Evolutionary conservation across 1,140 invertebrate genomes (phyloP), one percentile per base, ranked within the genome.

Genomic region (Cyrtorhinus lividipennis): DNA sequence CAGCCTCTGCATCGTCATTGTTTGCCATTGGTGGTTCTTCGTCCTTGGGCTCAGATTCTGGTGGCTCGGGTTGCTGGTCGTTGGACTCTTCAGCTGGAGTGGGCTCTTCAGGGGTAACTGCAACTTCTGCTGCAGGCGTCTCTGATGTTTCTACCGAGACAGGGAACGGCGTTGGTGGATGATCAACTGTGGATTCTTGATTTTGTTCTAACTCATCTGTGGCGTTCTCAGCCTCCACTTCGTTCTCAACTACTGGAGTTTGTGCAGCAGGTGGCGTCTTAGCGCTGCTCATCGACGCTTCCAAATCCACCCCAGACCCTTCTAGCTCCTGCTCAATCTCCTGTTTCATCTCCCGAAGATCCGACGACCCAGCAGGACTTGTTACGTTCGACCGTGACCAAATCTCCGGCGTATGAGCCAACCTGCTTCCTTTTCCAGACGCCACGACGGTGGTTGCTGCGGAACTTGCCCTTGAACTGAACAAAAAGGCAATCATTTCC

Each of bases 381-480:
- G 23, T 26, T 5, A 18, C 56, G 56, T 58, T 58, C 12, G 56
- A 58, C 25, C 56, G 22, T 18, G 56, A 58, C 56, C 56, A 58
- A 24, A 58, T 22, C 22, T 58, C 56, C 25, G 56, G 56, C 3
- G 56, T 58, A 24, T 58, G 56, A 3, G 22, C 23, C 22, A 8
- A 2, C 22, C 25, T 26, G 22, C 23, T 26, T 2, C 8, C 13
- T 13, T 13, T 26, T 24, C 56, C 24, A 24, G 22, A 24, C 5
- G 24, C 2, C 8, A 24, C 24, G 20, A 58, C 56, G 20, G 24
- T 25, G 23, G 56, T 58, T 8, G 56, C 56, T 8, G 56, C 56
- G 5, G 56, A 58, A 10, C 56, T 24, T 12, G 22, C 10, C 25
- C 56, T 58, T 25, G 56, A 58, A 8, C 56, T 58, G 25, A 22